Conservation (phyloP, 2,888 invertebrate species). For the Morinoia aosen region DNA sequence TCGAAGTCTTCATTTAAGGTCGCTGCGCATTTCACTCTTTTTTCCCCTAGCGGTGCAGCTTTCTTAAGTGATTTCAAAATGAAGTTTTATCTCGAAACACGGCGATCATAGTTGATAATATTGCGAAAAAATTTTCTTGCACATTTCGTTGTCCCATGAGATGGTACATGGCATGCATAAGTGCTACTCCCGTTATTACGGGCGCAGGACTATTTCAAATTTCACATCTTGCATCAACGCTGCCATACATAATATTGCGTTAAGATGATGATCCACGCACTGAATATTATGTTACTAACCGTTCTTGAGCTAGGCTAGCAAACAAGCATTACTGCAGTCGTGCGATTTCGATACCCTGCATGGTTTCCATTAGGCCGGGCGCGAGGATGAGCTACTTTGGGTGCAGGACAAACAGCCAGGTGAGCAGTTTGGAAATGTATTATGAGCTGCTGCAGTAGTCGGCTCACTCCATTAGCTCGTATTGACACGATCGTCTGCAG, state of each 20-base stretch:
- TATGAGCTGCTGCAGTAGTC: not conserved
- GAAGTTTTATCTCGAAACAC: not conserved
- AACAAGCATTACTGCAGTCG: not conserved
- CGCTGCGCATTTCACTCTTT: not conserved
- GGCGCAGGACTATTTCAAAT: not conserved
- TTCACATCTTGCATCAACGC: not conserved
- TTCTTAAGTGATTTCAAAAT: not conserved
- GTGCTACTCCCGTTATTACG: not conserved
- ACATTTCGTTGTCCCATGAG: not conserved
- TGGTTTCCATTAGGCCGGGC: not conserved
- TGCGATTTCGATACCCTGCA: not conserved
- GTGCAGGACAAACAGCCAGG: constrained; percentile 3
- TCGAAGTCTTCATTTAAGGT: constrained; percentile 26
- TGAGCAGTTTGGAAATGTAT: constrained; percentile 17
- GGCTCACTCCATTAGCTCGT: constrained; percentile 31
- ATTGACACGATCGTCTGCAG: constrained; percentile 39
- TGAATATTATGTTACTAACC: not conserved
- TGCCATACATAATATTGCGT: not conserved
- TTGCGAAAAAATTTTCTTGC: not conserved
- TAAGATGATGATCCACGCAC: not conserved
- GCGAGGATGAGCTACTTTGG: constrained; percentile 6
- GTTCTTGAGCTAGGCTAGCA: not conserved
- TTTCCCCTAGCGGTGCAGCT: not conserved
- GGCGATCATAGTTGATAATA: not conserved
- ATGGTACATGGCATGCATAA: not conserved